phyloP scores from a whole-genome alignment of 2,888 invertebrate species.

The Oxytorus armatus region DNA sequence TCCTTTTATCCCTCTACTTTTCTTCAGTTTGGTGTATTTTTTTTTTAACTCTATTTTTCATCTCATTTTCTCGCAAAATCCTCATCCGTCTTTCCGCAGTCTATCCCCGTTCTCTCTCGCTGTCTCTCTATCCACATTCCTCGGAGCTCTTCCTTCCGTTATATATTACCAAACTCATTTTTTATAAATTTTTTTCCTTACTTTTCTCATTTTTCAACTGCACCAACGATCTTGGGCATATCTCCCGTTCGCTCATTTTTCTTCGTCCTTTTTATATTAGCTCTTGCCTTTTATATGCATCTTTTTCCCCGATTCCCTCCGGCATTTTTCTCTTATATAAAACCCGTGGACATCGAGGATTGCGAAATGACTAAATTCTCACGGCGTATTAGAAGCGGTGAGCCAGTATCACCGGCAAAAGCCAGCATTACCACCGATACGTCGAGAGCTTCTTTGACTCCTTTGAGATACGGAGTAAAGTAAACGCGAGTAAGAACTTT shows the following conservation, averaged over 20 bases:
- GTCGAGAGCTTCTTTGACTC: neutral
- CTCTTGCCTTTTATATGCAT: constrained; percentile 27
- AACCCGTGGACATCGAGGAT: constrained; percentile 5
- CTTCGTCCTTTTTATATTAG: constrained; percentile 27
- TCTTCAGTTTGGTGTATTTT: neutral
- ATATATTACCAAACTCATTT: constrained; percentile 26
- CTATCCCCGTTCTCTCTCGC: neutral
- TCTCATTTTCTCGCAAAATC: constrained; percentile 7
- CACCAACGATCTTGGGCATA: constrained; percentile 32
- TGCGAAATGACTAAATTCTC: constrained; percentile 2
- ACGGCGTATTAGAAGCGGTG: constrained; percentile 14
- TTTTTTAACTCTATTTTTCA: neutral
- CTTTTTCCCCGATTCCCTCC: constrained; percentile 1
- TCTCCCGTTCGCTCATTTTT: constrained; percentile 17
- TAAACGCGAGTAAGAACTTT: neutral
- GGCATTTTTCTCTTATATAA: neutral
- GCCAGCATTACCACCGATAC: neutral
- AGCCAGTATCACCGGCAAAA: too few relatives aligned
- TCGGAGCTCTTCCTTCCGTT: constrained; percentile 13
- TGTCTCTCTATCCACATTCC: constrained; percentile 6
- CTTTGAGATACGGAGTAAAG: neutral
- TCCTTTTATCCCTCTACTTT: neutral
- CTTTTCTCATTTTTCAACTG: constrained; percentile 35
- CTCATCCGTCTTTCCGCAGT: constrained; percentile 20
- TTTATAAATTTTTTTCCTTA: constrained; percentile 29